phyloP scores from a whole-genome alignment of 2,888 invertebrate genomes.

The Meloe dianella region DNA sequence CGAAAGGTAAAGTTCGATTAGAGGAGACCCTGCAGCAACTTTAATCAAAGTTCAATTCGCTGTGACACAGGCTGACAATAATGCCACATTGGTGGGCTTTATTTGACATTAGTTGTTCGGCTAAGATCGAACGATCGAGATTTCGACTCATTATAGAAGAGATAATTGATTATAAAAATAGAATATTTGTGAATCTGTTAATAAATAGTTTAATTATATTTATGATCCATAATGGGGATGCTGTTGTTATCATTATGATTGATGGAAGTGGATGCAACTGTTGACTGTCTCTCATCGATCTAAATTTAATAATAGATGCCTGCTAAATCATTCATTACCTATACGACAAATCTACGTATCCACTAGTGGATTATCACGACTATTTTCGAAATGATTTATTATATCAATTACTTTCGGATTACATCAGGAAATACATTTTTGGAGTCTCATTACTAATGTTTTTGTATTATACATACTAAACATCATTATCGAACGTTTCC shows the following conservation, averaged over 20 bases:
- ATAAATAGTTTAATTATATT: not conserved
- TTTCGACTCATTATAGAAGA: not conserved
- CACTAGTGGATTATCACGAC: not conserved
- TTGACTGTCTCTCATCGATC: not conserved
- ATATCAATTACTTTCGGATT: slow-evolving; percentile 19
- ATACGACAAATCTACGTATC: slow-evolving; percentile 4
- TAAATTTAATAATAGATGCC: slow-evolving; percentile 5
- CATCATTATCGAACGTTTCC: not conserved
- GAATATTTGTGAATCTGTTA: not conserved
- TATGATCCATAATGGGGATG: not conserved
- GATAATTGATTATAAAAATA: not conserved
- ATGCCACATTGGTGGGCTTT: slow-evolving; percentile 50
- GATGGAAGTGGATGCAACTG: not conserved
- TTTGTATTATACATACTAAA: not conserved
- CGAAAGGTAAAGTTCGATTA: not conserved
- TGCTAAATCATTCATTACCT: slow-evolving; percentile 6
- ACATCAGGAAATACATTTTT: not conserved
- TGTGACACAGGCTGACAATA: slow-evolving; percentile 55
- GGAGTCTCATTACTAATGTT: not conserved
- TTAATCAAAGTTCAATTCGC: slow-evolving; percentile 56
- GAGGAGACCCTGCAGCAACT: not conserved
- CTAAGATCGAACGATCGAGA: not conserved
- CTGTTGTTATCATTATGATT: not conserved
- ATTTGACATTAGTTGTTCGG: slow-evolving; percentile 48
- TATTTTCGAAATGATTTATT: slow-evolving; percentile 24